Evolutionary conservation across 1,140 invertebrate species (phyloP).

Genomic region (Doryteuthis pealeii): DNA sequence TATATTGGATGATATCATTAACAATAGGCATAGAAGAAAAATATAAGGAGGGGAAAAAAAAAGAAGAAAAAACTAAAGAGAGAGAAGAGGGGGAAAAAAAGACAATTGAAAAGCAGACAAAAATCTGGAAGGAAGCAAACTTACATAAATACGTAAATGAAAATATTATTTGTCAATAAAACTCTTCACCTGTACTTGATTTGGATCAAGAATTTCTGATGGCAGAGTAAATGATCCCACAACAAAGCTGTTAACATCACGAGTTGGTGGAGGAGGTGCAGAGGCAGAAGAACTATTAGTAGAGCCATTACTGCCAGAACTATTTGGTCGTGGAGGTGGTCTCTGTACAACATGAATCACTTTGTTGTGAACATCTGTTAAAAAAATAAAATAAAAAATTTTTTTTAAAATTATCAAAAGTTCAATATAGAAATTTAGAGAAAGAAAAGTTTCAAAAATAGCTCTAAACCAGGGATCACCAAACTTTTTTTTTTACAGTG

Average conservation of each 20-base stretch:
- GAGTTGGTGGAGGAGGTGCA: slow-evolving; percentile 59
- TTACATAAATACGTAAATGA: no score
- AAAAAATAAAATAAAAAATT: slow-evolving; percentile 5
- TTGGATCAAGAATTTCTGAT: slow-evolving; percentile 53
- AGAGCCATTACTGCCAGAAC: slow-evolving; percentile 37
- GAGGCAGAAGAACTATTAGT: slow-evolving; percentile 22
- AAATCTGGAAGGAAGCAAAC: no score
- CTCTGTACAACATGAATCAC: slow-evolving; percentile 92
- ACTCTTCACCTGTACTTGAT: slow-evolving; percentile 53
- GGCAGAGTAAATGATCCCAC: slow-evolving; percentile 59
- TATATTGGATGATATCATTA: no score
- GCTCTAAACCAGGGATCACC: no score
- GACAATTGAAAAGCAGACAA: no score
- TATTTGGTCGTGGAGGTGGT: slow-evolving; percentile 64
- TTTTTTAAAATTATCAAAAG: background rate
- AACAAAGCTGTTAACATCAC: slow-evolving; percentile 54
- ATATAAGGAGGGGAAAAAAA: no score
- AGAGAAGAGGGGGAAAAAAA: no score
- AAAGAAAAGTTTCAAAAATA: no score
- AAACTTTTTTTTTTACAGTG: no score
- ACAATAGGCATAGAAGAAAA: no score
- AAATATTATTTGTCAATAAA: background rate
- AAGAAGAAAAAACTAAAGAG: no score
- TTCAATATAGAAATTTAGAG: slow-evolving; percentile 4
- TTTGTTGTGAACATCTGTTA: slow-evolving; percentile 84